Evolutionary conservation across 2,113 vertebrate genomes (phyloP).

Genomic region (Struthio camelus): DNA sequence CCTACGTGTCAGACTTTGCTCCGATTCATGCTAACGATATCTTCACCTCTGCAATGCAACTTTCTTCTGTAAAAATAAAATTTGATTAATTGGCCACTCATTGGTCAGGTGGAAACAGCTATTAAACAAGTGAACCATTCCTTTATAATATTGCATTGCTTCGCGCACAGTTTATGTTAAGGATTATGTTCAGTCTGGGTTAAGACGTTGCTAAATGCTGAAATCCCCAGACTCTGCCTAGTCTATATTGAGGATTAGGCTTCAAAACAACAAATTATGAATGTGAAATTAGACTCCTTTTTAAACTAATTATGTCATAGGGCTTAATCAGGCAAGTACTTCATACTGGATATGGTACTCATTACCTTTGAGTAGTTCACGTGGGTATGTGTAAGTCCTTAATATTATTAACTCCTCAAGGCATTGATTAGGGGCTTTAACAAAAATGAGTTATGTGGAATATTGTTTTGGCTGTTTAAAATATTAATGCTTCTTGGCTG

Average conservation of each 20-base stretch:
- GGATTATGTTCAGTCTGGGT: not conserved
- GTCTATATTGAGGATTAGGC: not conserved
- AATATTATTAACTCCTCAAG: not conserved
- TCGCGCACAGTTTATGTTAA: not conserved
- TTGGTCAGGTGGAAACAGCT: not conserved
- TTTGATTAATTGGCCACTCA: not conserved
- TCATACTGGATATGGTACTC: not conserved
- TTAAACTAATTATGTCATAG: slow-evolving; percentile 2
- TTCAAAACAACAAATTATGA: not conserved
- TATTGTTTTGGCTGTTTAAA: not conserved
- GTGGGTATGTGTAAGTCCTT: not conserved
- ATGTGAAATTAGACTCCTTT: slow-evolving; percentile 4
- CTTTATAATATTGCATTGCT: not conserved
- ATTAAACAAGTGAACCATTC: not conserved
- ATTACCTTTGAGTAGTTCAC: not conserved
- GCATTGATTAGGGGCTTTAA: not conserved
- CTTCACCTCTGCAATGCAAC: not conserved
- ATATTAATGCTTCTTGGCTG: not conserved
- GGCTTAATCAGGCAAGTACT: not conserved
- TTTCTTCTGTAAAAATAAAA: not conserved
- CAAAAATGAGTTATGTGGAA: not conserved
- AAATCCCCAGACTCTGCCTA: not conserved
- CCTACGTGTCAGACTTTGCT: not conserved
- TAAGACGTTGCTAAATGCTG: not conserved
- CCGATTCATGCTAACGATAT: rapidly evolving